Base-by-base conservation (phyloP, 2,888 invertebrate species). In the Rhodophaea formosa region DNA sequence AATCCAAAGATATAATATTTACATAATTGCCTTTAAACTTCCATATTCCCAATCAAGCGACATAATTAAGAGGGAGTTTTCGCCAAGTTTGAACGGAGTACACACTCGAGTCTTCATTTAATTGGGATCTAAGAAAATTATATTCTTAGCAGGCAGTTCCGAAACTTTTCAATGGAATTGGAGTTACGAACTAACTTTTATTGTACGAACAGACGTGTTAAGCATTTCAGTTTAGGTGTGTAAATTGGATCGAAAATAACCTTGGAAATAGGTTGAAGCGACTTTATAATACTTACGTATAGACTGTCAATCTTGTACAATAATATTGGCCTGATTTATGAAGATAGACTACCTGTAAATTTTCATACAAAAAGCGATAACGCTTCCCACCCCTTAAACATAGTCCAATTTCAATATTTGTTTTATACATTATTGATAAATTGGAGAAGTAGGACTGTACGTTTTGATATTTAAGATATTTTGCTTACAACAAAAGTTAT, bases 131-230 rank as follows among this genome's bases (percentile, higher is more conserved):
- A 60, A 64, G 70, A 66, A 67, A 68, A 75, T 78, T 74, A 73
- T 70, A 66, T 69, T 71, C 65, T 68, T 67, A 69, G 69, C 66
- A 65, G 66, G 65, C 66, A 70, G 70, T 74, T 67, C 67, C 55
- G 57, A 67, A 75, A 78, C 71, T 73, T 77, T 75, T 68, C 67
- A 71, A 74, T 75, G 69, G 68, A 39, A 52, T 52, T 12, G 29
- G 39, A 53, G 42, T 53, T 42, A 16, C 23, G 3, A 23, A 53
- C 53, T 53, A 47, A 47, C 47, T 47, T 47, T 47, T 47, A 47
- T 47, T 47, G 47, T 47, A 47, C 14, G 14, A 23, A 47, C 29
- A 30, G 47, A 47, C 47, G 47, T 47, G 23, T 46, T 17, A 46
- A 8, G 46, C 17, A 46, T 46, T 46, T 46, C 15, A 15, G 46